Conservation (phyloP, 2,797 vertebrate species). For the Acanthis flammea region DNA sequence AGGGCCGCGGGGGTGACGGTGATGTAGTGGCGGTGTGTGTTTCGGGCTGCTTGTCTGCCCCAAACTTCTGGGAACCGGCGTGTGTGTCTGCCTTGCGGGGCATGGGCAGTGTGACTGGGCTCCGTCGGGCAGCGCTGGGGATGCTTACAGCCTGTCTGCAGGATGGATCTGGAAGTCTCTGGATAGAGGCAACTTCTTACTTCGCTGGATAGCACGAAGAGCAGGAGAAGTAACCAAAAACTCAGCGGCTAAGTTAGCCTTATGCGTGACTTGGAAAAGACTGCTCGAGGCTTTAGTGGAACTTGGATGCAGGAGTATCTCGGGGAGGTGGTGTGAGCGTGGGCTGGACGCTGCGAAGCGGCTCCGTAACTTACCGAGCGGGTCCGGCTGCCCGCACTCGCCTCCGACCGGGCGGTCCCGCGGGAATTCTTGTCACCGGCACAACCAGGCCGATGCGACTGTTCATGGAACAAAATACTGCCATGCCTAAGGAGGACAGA, state of each 20-base stretch:
- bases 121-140: rapidly evolving
- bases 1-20: too few relatives aligned
- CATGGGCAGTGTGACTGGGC: rapidly evolving
- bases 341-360: neutral
- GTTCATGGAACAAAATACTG: rapidly evolving
- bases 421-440: neutral
- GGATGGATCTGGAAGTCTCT: slow-evolving; percentile 33
- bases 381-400: rapidly evolving
- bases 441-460: neutral
- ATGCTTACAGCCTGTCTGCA: neutral
- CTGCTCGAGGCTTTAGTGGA: neutral
- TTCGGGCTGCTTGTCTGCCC: neutral
- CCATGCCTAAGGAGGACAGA: rapidly evolving
- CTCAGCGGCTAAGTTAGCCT: neutral
- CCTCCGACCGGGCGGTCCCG: neutral
- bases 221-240: neutral
- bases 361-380: rapidly evolving
- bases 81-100: neutral
- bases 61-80: rapidly evolving
- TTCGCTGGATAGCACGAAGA: neutral
- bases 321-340: neutral
- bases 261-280: neutral
- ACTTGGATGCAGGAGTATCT: rapidly evolving
- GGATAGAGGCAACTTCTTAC: neutral
- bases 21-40: neutral